Base-by-base conservation (phyloP, 1,140 invertebrate species). In the Maconellicoccus hirsutus region DNA sequence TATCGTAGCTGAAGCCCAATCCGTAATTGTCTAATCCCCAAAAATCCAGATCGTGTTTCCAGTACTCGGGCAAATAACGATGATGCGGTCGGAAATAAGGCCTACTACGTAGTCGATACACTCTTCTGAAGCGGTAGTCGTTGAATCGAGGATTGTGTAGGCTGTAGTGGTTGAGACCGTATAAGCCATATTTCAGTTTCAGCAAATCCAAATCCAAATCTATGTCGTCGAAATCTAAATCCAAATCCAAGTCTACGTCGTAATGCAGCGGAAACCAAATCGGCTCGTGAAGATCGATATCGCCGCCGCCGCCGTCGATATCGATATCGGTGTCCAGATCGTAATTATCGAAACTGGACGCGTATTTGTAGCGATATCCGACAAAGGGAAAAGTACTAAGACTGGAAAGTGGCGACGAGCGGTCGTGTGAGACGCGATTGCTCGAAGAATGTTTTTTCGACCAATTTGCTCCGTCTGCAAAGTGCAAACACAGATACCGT, bases 161-260 rank as follows among this genome's bases (percentile, higher is more conserved):
- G 21, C 22, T 66, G 22, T 25, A 25, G 22, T 66, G 61, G 16
- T 66, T 66, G 14, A 66, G 25, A 22, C 61, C 61, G 25, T 66
- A 66, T 16, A 66, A 23, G 19, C 61, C 61, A 22, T 66, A 66
- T 23, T 66, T 66, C 22, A 66, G 16, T 66, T 66, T 66, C 10
- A 66, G 25, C 21, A 66, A 66, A 66, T 66, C 61, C 16, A 66
- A 66, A 25, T 66, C 61, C 16, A 66, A 66, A 26, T 66, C 61
- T 3, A 66, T 66, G 21, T 66, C 61, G 61, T 23, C 25, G 6
- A 66, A 66, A 26, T 66, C 61, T 22, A 66, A 66, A 23, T 66
- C 61, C 21, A 66, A 23, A 26, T 66, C 61, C 10, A 66, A 4
- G 61, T 66, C 61, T 3, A 14, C 7, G 22, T 66, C 61, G 52